Base-by-base conservation (phyloP, 2,797 vertebrate genomes). In the Philypnodon macrostomus region DNA sequence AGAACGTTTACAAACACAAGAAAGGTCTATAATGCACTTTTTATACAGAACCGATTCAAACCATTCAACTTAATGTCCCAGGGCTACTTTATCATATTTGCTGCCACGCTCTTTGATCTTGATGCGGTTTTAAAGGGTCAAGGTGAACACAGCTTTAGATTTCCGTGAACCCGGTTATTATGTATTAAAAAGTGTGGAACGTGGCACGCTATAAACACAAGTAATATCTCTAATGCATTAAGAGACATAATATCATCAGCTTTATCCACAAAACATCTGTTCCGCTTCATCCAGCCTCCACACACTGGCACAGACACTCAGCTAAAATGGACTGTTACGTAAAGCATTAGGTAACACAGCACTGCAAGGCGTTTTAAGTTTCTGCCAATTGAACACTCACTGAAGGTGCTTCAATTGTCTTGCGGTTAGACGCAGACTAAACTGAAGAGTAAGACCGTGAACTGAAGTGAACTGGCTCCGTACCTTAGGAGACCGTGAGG, bases 281-380 rank as follows among this genome's bases (percentile, higher is more conserved):
- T 63, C 16, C 5, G 18, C 53, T 44, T 54, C 29, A n/a, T 29
- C 51, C 33, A 50, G 30, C 37, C 53, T 45, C 15, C 23, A 17
- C 47, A 50, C 33, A 47, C 57, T 21, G 40, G 26, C 47, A 16
- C 26, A 18, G 41, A 60, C 35, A 36, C 38, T 31, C 23, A 56
- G 42, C 33, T 24, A 45, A 41, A 51, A 66, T 61, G 37, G 26
- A 40, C 6, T 36, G 18, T 76, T 73, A 48, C 50, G 57, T 73
- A 68, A 67, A 27, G 37, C 32, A 26, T 65, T 59, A 59, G 55
- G 32, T 62, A 74, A 66, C 54, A n/a, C 54, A n/a, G 46, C 46
- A 23, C 19, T 45, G 15, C 19, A 12, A 39, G 18, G 18, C n/a
- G 51, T 46, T 38, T 49, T 45, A 30, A 11, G 21, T 54, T 18